phyloP scores from a whole-genome alignment of 2,113 vertebrate species.

The Ictidomys tridecemlineatus region DNA sequence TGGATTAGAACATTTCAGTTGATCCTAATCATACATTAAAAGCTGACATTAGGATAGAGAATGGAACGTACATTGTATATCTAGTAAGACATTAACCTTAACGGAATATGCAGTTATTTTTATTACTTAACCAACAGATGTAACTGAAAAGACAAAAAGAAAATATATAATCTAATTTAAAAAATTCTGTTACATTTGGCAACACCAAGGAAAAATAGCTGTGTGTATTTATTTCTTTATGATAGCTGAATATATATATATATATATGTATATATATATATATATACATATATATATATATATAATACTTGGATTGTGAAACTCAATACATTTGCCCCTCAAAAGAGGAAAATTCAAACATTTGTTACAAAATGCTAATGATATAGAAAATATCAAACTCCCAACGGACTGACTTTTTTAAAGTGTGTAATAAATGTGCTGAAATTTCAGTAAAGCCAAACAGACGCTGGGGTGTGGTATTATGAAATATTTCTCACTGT shows the following conservation, averaged over 20 bases:
- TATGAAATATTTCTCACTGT: slow-evolving; percentile 83
- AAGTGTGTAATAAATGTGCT: slow-evolving; percentile 27
- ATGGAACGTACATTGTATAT: slow-evolving; percentile 28
- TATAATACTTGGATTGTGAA: not conserved
- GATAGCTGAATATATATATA: not conserved
- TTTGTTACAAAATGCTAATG: slow-evolving; percentile 37
- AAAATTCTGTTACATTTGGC: not conserved
- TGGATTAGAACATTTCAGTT: slow-evolving; percentile 58
- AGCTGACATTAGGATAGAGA: slow-evolving; percentile 46
- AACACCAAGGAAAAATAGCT: not conserved
- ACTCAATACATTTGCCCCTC: not conserved
- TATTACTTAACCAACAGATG: slow-evolving; percentile 57
- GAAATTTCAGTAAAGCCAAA: slow-evolving; percentile 76
- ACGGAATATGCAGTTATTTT: slow-evolving; percentile 33
- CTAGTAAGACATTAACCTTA: slow-evolving; percentile 50
- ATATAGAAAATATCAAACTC: slow-evolving; percentile 50
- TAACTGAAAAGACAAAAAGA: slow-evolving; percentile 57
- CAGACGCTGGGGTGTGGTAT: slow-evolving; percentile 67
- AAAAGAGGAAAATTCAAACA: slow-evolving; percentile 64
- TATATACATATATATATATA: rapidly evolving
- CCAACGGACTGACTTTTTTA: not conserved
- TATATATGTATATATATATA: rapidly evolving
- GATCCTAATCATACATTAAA: slow-evolving; percentile 60
- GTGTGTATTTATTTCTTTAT: slow-evolving; percentile 20
- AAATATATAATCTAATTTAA: slow-evolving; percentile 39